These are phyloP conservation scores for Geopemphigus sp. DNA, from an alignment of 1,140 invertebrate species.

Conservation along the genomic window DNA sequence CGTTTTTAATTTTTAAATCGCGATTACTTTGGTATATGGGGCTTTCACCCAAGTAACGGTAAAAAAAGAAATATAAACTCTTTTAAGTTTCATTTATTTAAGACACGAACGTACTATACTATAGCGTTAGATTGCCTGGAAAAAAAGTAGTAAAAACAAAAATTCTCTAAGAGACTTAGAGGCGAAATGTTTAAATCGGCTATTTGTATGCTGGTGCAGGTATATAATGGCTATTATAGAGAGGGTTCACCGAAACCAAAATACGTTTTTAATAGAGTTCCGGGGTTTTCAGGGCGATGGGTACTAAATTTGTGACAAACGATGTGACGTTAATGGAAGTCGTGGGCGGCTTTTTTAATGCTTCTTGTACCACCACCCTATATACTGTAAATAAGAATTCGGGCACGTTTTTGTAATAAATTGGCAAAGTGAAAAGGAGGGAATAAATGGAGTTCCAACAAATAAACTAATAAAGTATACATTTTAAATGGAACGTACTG, in stretches of 20 bases:
- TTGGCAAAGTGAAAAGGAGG: constrained; percentile 9
- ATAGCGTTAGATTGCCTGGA: constrained; percentile 13
- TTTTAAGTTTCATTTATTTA: constrained; percentile 41
- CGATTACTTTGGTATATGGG: neutral
- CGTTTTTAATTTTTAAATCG: constrained; percentile 9
- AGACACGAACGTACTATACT: constrained; percentile 5
- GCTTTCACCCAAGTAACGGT: too few species aligned
- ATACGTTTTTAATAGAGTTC: constrained; percentile 49
- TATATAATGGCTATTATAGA: neutral
- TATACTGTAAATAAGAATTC: constrained; percentile 47
- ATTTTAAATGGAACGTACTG: constrained; percentile 10
- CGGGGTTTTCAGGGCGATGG: constrained; percentile 33
- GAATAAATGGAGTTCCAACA: neutral
- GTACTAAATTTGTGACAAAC: constrained; percentile 49
- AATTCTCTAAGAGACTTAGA: constrained; percentile 3
- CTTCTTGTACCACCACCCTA: neutral
- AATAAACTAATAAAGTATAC: constrained; percentile 32
- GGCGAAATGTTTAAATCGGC: constrained; percentile 35
- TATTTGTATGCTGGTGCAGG: constrained; percentile 39
- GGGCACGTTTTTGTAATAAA: constrained; percentile 46
- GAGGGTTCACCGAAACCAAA: constrained; percentile 35
- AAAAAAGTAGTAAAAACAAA: constrained; percentile 41
- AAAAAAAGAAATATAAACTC: constrained; percentile 14
- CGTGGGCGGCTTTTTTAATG: constrained; percentile 48
- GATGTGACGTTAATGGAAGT: constrained; percentile 48